These are phyloP conservation scores for Hedya salicella DNA, from an alignment of 2,888 invertebrate species.

Conservation along the genomic window DNA sequence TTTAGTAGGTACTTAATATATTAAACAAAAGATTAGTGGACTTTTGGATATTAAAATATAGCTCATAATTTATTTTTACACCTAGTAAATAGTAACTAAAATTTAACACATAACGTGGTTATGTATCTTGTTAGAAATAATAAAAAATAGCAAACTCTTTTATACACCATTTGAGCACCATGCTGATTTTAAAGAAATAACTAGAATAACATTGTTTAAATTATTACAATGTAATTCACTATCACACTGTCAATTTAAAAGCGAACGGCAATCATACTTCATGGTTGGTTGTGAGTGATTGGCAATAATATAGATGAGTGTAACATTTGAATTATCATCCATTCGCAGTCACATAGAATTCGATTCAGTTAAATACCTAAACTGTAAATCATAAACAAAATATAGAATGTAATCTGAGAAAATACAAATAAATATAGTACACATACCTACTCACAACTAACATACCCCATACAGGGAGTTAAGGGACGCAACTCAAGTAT, in stretches of 20 bases:
- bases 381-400: conserved; percentile 1
- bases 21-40: conserved; percentile 44
- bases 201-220: conserved; percentile 1
- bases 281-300: neutral
- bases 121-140: conserved; percentile 35
- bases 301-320: neutral
- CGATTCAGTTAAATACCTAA: conserved; percentile 2
- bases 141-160: conserved; percentile 37
- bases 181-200: conserved; percentile 20
- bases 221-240: conserved; percentile 7
- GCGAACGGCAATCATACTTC: neutral
- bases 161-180: conserved; percentile 48
- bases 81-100: conserved; percentile 35
- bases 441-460: too few relatives aligned
- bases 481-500: too few relatives aligned
- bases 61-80: conserved; percentile 41
- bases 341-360: neutral
- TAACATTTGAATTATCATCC: neutral
- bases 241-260: conserved; percentile 7
- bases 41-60: conserved; percentile 43
- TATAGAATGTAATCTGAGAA: neutral
- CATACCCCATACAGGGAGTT: too few relatives aligned
- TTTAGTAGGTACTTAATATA: conserved; percentile 30
- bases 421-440: neutral
- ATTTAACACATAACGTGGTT: conserved; percentile 37